A percentile compares a stretch with the other conserved stretches of the same genome.
Conservation (phyloP, 2,888 invertebrate genomes). For the Suillia variegata region DNA sequence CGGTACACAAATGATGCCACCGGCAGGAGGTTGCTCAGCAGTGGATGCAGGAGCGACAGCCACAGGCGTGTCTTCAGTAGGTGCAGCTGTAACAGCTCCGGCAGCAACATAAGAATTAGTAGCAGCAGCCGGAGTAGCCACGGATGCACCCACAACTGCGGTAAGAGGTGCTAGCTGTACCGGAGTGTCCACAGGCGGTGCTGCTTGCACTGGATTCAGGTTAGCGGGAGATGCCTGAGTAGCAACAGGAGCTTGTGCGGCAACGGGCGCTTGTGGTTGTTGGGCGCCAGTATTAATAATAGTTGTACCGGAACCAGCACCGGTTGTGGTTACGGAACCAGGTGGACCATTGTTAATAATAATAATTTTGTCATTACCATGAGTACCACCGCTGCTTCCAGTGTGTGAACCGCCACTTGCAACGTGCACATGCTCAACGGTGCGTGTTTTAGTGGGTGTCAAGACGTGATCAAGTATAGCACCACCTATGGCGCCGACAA, state of each 20-base stretch:
- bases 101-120: background rate
- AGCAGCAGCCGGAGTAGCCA: conserved; percentile 6
- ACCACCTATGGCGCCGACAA: conserved; percentile 56
- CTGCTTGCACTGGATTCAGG: conserved; percentile 11
- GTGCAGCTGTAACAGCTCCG: background rate
- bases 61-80: background rate
- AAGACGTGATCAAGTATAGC: conserved; percentile 55
- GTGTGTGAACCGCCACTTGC: conserved; percentile 32
- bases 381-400: conserved; percentile 22
- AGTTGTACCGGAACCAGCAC: conserved; percentile 47
- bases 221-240: no score
- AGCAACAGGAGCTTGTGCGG: background rate
- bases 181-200: background rate
- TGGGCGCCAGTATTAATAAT: conserved; percentile 41
- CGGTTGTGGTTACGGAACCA: conserved; percentile 50
- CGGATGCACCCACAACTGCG: conserved; percentile 5
- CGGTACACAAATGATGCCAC: conserved; percentile 54
- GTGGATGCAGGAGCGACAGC: conserved; percentile 26
- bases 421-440: conserved; percentile 37
- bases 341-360: conserved; percentile 60
- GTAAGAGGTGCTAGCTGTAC: conserved; percentile 10
- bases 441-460: conserved; percentile 51
- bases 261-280: conserved; percentile 5
- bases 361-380: conserved; percentile 50
- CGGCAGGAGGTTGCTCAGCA: conserved; percentile 37